phyloP scores from a whole-genome alignment of 2,113 vertebrate species.

The Urocolius indicus region DNA sequence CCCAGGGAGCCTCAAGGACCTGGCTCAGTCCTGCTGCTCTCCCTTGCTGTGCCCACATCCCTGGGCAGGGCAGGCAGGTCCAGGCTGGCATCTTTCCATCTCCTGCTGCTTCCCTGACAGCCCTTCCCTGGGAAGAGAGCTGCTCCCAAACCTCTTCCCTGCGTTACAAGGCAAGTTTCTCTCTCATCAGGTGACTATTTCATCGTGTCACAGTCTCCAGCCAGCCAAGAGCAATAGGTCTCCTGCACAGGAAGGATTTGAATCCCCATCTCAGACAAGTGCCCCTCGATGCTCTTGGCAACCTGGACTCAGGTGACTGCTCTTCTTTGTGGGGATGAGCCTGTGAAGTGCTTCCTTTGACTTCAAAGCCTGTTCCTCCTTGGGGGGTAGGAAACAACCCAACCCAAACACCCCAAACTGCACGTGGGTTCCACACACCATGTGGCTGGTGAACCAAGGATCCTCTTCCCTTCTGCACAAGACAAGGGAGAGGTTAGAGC shows the following conservation, averaged over 20 bases:
- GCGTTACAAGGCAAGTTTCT: background rate
- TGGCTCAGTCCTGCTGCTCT: background rate
- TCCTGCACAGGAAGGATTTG: background rate
- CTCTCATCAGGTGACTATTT: background rate
- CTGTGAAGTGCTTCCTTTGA: background rate
- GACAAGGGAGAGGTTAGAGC: conserved; percentile 19
- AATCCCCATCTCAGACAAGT: background rate
- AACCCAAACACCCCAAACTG: background rate
- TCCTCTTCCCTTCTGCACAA: conserved; percentile 32
- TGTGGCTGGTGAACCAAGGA: background rate
- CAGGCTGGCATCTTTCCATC: background rate
- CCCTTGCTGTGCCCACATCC: background rate
- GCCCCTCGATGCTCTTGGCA: background rate
- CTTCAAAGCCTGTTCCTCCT: background rate
- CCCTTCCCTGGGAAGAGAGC: background rate
- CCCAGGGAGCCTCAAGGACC: background rate
- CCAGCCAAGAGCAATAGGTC: background rate
- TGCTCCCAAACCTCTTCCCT: background rate
- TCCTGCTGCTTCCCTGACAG: background rate
- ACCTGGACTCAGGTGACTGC: background rate
- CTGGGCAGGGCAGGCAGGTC: background rate
- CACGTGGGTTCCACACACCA: background rate
- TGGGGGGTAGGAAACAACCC: accelerated
- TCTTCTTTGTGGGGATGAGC: accelerated
- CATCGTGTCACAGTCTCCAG: accelerated